These are phyloP conservation scores for Epizoanthus rinbou DNA, from an alignment of 92 coral and sea anemone species.

Conservation along the genomic window DNA sequence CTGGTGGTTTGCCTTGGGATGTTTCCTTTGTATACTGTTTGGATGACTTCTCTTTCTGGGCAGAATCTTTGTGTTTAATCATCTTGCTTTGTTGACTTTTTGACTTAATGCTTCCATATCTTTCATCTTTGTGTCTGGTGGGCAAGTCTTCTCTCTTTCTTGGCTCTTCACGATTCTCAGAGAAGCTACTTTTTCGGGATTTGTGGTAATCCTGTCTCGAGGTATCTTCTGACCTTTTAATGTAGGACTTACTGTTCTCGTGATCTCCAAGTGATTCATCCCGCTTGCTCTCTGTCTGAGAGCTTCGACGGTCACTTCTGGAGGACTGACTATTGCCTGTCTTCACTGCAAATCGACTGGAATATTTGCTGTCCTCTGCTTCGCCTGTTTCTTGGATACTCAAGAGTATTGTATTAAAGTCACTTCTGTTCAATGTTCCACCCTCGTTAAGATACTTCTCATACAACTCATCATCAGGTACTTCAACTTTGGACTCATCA, in stretches of 20 bases:
- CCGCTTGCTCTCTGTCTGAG: neutral
- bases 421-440: slow-evolving; percentile 26
- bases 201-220: slow-evolving; percentile 4
- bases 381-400: slow-evolving; percentile 39
- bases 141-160: slow-evolving; percentile 15
- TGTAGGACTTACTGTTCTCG: slow-evolving; percentile 12
- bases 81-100: neutral
- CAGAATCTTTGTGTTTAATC: neutral
- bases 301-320: neutral
- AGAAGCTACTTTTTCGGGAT: slow-evolving; percentile 16
- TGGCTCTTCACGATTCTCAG: neutral
- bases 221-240: slow-evolving; percentile 1
- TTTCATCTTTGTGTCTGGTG: neutral
- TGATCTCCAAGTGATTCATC: slow-evolving; percentile 10
- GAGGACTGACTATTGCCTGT: neutral
- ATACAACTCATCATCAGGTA: slow-evolving; percentile 52
- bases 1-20: neutral
- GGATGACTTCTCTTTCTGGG: neutral
- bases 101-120: neutral
- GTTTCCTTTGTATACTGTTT: neutral
- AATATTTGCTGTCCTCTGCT: slow-evolving; percentile 28
- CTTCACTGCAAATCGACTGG: neutral
- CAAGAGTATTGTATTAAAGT: neutral
- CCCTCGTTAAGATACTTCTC: slow-evolving; percentile 21
- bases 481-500: slow-evolving; percentile 47